Conservation (phyloP, 1,140 invertebrate genomes). For the Drosophila tsacasi region DNA sequence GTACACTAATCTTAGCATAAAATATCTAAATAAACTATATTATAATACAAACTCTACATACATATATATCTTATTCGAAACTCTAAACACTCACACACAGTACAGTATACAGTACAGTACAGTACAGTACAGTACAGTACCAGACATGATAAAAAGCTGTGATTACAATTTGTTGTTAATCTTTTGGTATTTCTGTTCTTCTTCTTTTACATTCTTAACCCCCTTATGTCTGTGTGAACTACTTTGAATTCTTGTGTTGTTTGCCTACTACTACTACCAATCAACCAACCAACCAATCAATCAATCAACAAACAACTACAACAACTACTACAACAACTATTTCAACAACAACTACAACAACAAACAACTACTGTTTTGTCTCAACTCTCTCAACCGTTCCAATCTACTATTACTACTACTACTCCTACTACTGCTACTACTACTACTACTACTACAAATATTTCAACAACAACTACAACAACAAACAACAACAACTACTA, state of each 20-base stretch:
- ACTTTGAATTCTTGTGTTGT: slow-evolving; percentile 64
- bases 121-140: slow-evolving; percentile 12
- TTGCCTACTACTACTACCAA: slow-evolving; percentile 58
- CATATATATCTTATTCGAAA: not conserved
- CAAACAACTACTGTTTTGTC: slow-evolving; percentile 17
- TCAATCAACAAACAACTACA: slow-evolving; percentile 23
- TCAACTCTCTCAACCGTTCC: slow-evolving; percentile 34
- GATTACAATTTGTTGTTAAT: slow-evolving; percentile 51
- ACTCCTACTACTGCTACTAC: slow-evolving; percentile 20
- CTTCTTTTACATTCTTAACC: slow-evolving; percentile 71
- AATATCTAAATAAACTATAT: no score
- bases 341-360: slow-evolving; percentile 31
- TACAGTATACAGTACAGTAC: slow-evolving; percentile 15
- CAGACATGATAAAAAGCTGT: slow-evolving; percentile 36
- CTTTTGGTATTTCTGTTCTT: slow-evolving; percentile 66
- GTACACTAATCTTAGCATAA: no score
- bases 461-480: not conserved
- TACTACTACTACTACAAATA: slow-evolving; percentile 17
- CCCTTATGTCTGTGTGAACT: slow-evolving; percentile 64
- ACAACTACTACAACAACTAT: slow-evolving; percentile 26
- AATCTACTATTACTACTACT: slow-evolving; percentile 41
- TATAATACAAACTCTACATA: no score
- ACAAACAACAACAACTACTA: no score
- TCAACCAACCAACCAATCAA: slow-evolving; percentile 33
- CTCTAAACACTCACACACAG: slow-evolving; percentile 8